Evolutionary conservation across 2,113 vertebrate genomes (phyloP), one percentile per base, ranked within the genome.

Genomic region (Xenopus borealis): DNA sequence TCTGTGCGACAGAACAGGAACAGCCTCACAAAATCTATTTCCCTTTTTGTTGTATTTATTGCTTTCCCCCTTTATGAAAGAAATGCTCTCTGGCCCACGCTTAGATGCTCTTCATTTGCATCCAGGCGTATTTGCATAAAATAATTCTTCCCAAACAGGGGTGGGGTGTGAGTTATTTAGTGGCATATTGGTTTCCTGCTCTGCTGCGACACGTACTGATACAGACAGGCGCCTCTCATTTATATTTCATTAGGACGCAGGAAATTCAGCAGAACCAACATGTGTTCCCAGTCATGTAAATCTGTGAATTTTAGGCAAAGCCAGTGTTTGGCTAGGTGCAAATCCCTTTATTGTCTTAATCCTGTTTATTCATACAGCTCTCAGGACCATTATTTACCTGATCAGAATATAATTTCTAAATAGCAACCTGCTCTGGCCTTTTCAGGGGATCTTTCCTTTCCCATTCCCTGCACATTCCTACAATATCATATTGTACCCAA

Each of bases 211-310:
- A 66, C 72, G 58, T 18, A 27, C 50, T 55, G 47, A 72, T 65
- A 27, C n/a, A 64, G 50, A 17, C 62, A 57, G 71, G 71, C 62
- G 18, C 50, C 33, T 40, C 6, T n/a, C 72, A 75, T 69, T 75
- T 69, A 75, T 75, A 75, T 75, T 75, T 75, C 72, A 75, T 75
- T 62, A 62, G 44, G 30, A 62, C 62, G 72, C 66, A 75, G 58
- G 65, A 47, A 75, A 68, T 20, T 59, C 65, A 52, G 72, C 58
- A 62, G 23, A 75, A 69, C 58, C 27, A 75, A 69, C 65, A 75
- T 69, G 72, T 75, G 66, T 75, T 75, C 58, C 23, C 13, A 52
- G 65, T 75, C 65, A 40, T 69, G 72, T 73, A 73, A 66, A 73
- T 58, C 50, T 46, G 62, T 66, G 30, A 33, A 46, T 55, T 55